phyloP scores from a whole-genome alignment of 2,888 invertebrate genomes.

The Anthophora plumipes region DNA sequence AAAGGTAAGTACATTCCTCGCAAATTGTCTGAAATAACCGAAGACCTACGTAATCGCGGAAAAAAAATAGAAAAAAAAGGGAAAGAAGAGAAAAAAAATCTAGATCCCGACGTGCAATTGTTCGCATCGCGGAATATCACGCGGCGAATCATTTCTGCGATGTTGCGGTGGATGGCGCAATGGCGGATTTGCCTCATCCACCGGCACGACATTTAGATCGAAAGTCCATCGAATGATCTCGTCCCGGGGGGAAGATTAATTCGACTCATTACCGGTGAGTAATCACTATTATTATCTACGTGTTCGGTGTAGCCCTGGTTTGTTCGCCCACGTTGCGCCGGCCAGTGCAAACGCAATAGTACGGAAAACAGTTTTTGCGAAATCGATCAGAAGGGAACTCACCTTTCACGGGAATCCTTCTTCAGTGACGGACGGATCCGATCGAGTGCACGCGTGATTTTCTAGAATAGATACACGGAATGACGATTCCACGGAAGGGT shows the following conservation, averaged over 20 bases:
- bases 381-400: conserved; percentile 39
- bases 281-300: conserved; percentile 67
- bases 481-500: neutral
- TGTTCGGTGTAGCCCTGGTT: conserved; percentile 48
- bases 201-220: conserved; percentile 68
- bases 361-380: conserved; percentile 53
- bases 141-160: conserved; percentile 50
- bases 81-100: conserved; percentile 18
- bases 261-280: conserved; percentile 65
- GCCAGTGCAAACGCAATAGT: conserved; percentile 32
- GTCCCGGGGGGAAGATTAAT: conserved; percentile 59
- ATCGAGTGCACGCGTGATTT: conserved; percentile 18
- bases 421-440: neutral
- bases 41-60: neutral
- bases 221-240: conserved; percentile 64
- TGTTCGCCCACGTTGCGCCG: conserved; percentile 44
- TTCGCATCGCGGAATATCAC: conserved; percentile 49
- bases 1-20: neutral
- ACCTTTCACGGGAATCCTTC: conserved; percentile 37
- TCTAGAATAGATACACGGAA: neutral
- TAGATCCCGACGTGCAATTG: conserved; percentile 28
- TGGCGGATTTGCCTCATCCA: conserved; percentile 53
- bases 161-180: conserved; percentile 53
- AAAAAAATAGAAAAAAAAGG: neutral
- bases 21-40: neutral